Percentiles rank a stretch among this genome's conserved stretches.
phyloP scores from a whole-genome alignment of 2,113 vertebrate genomes.

The Hemibagrus wyckioides region DNA sequence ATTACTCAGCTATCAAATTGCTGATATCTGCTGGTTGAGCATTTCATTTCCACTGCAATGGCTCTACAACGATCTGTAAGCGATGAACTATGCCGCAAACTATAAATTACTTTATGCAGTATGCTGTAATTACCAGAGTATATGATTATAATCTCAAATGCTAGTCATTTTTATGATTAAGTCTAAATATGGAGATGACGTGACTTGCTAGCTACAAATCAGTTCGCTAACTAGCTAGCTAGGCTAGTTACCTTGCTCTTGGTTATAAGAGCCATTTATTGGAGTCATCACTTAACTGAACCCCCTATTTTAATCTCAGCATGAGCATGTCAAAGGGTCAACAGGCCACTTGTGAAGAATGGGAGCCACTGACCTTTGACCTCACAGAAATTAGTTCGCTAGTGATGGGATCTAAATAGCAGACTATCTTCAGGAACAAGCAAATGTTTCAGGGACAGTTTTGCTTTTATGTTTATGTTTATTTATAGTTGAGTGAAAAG shows the following conservation, averaged over 20 bases:
- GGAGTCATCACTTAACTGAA: not conserved
- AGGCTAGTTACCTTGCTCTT: not conserved
- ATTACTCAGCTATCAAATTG: not conserved
- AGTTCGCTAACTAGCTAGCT: not conserved
- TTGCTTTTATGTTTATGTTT: too few relatives aligned
- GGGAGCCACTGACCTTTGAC: not conserved
- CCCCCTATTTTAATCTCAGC: not conserved
- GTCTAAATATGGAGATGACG: not conserved
- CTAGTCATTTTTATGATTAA: not conserved
- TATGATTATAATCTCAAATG: not conserved
- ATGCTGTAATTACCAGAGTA: not conserved
- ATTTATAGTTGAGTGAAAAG: not conserved
- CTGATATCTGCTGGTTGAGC: not conserved
- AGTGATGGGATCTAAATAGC: not conserved
- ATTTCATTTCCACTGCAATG: not conserved
- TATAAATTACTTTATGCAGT: not conserved
- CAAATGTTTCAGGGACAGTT: not conserved
- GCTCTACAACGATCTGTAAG: not conserved
- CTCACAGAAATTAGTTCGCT: not conserved
- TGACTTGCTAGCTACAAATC: not conserved
- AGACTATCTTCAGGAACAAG: not conserved
- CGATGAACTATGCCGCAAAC: not conserved
- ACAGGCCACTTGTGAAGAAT: not conserved
- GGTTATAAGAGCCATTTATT: not conserved
- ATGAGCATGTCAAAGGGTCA: not conserved